These are phyloP conservation scores for Scytalopus superciliaris DNA, from an alignment of 2,113 vertebrate species.

Conservation along the genomic window DNA sequence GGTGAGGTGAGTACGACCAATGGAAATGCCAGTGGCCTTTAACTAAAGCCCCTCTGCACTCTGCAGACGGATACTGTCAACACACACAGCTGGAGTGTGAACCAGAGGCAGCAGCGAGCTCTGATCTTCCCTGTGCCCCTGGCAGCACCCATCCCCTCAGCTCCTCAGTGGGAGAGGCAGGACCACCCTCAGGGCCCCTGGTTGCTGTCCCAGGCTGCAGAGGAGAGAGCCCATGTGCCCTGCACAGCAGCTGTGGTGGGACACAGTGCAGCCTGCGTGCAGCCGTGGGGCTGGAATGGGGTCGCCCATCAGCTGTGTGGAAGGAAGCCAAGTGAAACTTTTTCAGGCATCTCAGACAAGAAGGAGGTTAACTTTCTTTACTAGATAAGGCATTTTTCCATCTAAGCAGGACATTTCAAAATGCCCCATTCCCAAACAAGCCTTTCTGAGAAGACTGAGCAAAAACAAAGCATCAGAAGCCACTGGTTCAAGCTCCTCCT, in stretches of 20 bases:
- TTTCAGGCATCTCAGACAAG: neutral
- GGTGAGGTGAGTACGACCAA: neutral
- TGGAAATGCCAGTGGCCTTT: neutral
- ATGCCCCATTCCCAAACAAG: neutral
- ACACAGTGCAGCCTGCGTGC: rapidly evolving
- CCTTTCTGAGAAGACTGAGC: neutral
- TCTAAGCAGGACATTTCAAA: neutral
- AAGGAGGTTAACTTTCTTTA: conserved; percentile 10
- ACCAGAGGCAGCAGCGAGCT: neutral
- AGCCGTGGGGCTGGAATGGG: rapidly evolving
- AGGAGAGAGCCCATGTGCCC: neutral
- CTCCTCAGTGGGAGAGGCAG: rapidly evolving
- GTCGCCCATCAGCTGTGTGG: rapidly evolving
- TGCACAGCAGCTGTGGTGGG: rapidly evolving
- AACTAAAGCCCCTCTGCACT: neutral
- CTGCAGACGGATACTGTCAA: neutral
- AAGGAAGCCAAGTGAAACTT: neutral
- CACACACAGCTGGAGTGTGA: rapidly evolving
- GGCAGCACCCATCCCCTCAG: neutral
- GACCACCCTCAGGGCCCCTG: neutral
- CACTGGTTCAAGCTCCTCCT: neutral
- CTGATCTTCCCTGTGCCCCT: neutral
- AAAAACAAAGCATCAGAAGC: neutral
- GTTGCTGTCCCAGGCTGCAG: neutral
- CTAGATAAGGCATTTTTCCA: conserved; percentile 44